Conservation (phyloP, 2,113 vertebrate genomes). For the Lamprotornis superbus region DNA sequence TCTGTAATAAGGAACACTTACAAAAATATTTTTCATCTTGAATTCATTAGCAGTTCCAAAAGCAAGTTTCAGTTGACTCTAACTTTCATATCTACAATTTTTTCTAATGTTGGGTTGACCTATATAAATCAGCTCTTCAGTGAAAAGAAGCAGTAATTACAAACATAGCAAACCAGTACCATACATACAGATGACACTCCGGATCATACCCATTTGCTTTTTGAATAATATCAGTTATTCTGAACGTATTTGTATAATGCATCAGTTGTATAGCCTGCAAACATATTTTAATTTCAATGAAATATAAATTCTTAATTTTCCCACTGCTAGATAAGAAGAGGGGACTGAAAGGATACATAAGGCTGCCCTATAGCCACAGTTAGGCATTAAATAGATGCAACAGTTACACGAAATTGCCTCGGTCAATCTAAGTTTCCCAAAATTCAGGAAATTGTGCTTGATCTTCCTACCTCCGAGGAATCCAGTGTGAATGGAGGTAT, state of each 20-base stretch:
- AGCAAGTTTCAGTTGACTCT: neutral
- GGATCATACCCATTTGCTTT: neutral
- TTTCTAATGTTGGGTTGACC: neutral
- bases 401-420: neutral
- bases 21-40: neutral
- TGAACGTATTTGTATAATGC: neutral
- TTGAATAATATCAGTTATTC: neutral
- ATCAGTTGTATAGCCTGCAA: neutral
- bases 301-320: neutral
- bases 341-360: neutral
- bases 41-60: neutral
- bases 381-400: neutral
- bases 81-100: neutral
- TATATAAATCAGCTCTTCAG: neutral
- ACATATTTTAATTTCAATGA: neutral
- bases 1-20: neutral
- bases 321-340: neutral
- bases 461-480: neutral
- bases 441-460: neutral
- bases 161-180: neutral
- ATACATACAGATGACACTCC: neutral
- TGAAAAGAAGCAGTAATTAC: neutral
- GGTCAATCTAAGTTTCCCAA: neutral
- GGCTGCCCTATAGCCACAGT: neutral
- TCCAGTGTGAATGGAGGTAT: neutral